A percentile compares a stretch with the other conserved stretches of the same genome.
Conservation (phyloP, 2,797 vertebrate species). For the Florisuga fusca region DNA sequence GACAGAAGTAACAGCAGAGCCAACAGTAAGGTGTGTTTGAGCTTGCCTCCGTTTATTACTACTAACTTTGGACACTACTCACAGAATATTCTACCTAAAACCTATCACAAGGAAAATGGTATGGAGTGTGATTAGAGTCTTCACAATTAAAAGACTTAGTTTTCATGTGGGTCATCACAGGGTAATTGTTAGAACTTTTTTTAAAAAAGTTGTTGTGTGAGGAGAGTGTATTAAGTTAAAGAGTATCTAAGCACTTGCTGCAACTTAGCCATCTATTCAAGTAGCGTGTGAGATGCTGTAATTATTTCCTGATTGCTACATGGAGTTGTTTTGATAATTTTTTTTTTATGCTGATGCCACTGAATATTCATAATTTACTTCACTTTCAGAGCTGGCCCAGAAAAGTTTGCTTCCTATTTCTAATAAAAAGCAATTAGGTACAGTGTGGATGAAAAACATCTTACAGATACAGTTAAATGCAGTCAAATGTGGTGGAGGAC, state of each 20-base stretch:
- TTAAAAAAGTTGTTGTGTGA: background rate
- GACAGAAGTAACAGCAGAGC: background rate
- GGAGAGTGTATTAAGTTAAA: background rate
- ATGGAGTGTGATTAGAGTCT: background rate
- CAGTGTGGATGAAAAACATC: background rate
- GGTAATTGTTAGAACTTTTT: background rate
- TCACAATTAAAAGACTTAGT: background rate
- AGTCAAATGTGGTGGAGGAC: background rate
- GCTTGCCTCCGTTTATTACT: background rate
- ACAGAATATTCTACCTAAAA: background rate
- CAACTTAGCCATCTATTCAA: background rate
- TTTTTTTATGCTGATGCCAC: background rate
- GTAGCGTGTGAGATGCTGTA: background rate
- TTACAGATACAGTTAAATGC: background rate
- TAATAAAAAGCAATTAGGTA: background rate
- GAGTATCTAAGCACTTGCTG: background rate
- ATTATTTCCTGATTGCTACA: background rate
- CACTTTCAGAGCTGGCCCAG: background rate
- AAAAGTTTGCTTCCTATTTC: background rate
- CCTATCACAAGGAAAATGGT: background rate
- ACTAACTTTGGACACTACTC: background rate
- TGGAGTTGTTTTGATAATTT: background rate
- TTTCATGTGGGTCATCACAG: background rate
- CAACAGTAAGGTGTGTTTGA: background rate
- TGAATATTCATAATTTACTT: background rate